Evolutionary conservation across 2,113 vertebrate genomes (phyloP), one percentile per base, ranked within the genome.

Genomic region (Menura novaehollandiae): DNA sequence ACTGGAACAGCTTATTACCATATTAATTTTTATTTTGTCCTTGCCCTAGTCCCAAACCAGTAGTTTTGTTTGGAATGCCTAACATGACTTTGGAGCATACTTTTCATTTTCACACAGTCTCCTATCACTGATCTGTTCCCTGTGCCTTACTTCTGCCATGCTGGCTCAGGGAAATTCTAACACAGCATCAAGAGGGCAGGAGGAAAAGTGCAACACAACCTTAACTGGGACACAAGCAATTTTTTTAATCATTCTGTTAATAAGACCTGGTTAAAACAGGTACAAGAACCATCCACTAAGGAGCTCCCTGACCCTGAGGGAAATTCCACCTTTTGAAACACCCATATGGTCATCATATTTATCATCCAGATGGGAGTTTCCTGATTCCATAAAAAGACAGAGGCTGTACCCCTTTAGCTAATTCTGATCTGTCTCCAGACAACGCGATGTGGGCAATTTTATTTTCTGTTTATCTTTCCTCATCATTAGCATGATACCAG

Each of bases 21-120:
- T 62, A 93, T 55, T 85, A 71, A 47, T 88, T 95, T 95, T 91
- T 73, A 64, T 76, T 83, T 79, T 88, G 62, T 82, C 78, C 82
- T 82, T 68, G 73, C 10, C 17, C 21, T 90, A 33, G 39, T 93
- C 82, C 62, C 83, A 68, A 72, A 77, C 18, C 63, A 55, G 24
- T 7, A 76, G 13, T 78, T 92, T 69, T 39, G 35, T 84, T 62
- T 87, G 62, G 37, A 80, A 73, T 41, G 44, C 28, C 6, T 69
- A 80, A 69, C 26, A 8, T 37, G 44, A 37, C 75, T 85, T 88
- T 55, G 46, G 63, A 92, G 35, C 15, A 39, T 14, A 37, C 43
- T 60, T 76, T 37, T 83, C 41, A 46, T 52, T 76, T 62, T 22
- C 26, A 39, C 9, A 39, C 0, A 1, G 22, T 43, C 69, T 83